Evolutionary conservation across 2,797 vertebrate species (phyloP), one percentile per base, ranked within the genome.

Genomic region (Tympanoctomys barrerae): DNA sequence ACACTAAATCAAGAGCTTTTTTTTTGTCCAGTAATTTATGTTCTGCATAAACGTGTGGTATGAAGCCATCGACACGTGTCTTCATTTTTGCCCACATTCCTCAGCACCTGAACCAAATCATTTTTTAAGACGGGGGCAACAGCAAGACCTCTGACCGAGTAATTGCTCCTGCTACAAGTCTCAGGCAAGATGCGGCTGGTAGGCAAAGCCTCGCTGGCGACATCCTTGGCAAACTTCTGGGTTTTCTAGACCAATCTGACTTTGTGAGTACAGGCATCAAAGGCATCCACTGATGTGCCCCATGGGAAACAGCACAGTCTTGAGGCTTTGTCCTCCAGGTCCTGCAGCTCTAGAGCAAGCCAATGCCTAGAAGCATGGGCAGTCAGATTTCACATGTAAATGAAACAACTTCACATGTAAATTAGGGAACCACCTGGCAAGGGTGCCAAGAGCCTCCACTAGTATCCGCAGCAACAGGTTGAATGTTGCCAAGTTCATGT

Each of bases 61-160:
- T 12, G 33, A 28, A 36, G 87, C 79, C 26, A 0, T 8, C 3
- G 49, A 70, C 5, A 21, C 4, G 2, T 2, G 91, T 82, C 89
- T 94, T 82, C 81, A 0, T 61, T 68, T 88, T n/a, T 21, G 33
- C 61, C 85, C 75, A 21, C 87, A 24, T 92, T 80, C 91, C 81
- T 90, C 36, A 5, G 94, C 94, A 96, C 95, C 90, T 89, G 91
- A 89, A 88, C 87, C 86, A 64, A 62, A 93, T 94, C 87, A 46
- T 61, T 73, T 75, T 19, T 80, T 59, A 54, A 70, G 93, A 61
- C 33, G 21, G 68, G n/a, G 71, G 54, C 92, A 42, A 85, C 19
- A 46, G 52, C 11, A 13, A 92, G 94, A 36, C 90, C 77, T 87
- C 3, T 54, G 70, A 79, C 83, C 36, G 36, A 33, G 91, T 39